Percentiles rank a stretch among this genome's conserved stretches.
phyloP scores from a whole-genome alignment of 2,888 invertebrate genomes.

The Macrosiphum euphorbiae region DNA sequence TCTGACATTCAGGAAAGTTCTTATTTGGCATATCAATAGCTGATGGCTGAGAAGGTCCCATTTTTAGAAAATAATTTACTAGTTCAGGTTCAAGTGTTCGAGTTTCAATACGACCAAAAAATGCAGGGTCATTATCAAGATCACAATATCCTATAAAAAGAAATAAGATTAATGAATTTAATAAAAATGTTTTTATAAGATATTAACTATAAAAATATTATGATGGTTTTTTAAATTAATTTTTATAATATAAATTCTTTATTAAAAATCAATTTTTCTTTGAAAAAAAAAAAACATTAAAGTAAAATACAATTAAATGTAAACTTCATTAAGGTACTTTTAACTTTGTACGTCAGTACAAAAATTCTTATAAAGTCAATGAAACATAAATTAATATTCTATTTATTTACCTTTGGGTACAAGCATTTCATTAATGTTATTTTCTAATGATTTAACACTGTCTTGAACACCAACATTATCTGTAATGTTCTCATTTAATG shows the following conservation, averaged over 20 bases:
- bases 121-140: background rate
- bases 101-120: conserved; percentile 1
- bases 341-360: background rate
- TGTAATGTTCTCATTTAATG: too few relatives aligned
- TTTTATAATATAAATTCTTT: background rate
- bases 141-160: background rate
- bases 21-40: background rate
- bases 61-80: conserved; percentile 22
- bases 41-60: conserved; percentile 13
- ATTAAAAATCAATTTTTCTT: background rate
- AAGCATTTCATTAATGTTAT: too few relatives aligned
- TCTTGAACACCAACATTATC: too few relatives aligned
- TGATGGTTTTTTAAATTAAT: background rate
- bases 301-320: background rate
- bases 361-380: background rate
- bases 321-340: background rate
- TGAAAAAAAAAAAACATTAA: background rate
- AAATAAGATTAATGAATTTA: too few relatives aligned
- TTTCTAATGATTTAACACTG: too few relatives aligned
- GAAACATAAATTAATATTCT: too few relatives aligned
- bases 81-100: background rate
- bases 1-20: background rate
- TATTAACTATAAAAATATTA: conserved; percentile 6
- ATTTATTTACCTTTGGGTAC: too few relatives aligned
- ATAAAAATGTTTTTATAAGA: background rate